phyloP scores from a whole-genome alignment of 2,113 vertebrate genomes.

The Catharus bicknelli region DNA sequence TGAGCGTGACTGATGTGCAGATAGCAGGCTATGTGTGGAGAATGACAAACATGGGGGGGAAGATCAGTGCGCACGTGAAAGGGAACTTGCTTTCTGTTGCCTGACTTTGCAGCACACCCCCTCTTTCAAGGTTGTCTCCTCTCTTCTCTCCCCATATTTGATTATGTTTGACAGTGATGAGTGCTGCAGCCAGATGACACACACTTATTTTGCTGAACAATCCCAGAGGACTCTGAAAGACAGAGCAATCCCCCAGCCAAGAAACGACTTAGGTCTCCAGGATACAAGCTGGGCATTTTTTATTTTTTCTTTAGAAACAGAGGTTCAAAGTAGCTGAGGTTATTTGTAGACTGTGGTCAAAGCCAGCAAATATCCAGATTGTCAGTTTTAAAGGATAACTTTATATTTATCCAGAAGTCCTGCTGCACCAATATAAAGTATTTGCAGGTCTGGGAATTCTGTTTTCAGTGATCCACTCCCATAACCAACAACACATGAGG shows the following conservation, averaged over 20 bases:
- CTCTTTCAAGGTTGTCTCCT: constrained; percentile 31
- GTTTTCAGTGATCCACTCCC: not conserved
- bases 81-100: not conserved
- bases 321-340: not conserved
- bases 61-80: not conserved
- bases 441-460: not conserved
- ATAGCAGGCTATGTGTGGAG: constrained; percentile 46
- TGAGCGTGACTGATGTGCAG: constrained; percentile 58
- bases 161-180: constrained; percentile 43
- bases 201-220: not conserved
- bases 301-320: not conserved
- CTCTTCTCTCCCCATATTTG: not conserved
- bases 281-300: not conserved
- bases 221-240: constrained; percentile 5
- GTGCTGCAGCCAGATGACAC: constrained; percentile 18
- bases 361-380: not conserved
- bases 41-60: constrained; percentile 40
- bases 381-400: not conserved
- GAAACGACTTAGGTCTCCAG: not conserved
- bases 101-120: constrained; percentile 10
- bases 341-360: not conserved
- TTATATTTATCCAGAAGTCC: not conserved
- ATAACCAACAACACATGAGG: fast-evolving
- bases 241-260: not conserved
- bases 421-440: not conserved